Evolutionary conservation across 2,888 invertebrate genomes (phyloP).

Genomic region (Protonemura montana): DNA sequence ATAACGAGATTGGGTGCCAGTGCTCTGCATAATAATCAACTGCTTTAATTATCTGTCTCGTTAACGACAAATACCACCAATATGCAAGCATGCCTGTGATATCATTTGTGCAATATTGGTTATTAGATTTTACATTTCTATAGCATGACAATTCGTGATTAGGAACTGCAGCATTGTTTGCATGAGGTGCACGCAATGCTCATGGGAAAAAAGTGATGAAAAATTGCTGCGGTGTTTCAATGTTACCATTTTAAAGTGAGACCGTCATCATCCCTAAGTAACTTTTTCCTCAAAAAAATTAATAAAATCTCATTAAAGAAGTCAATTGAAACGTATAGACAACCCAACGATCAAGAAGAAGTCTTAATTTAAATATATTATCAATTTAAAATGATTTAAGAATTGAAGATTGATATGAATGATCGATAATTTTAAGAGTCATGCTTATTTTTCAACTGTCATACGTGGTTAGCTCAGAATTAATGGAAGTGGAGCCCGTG

Average conservation of each 20-base stretch:
- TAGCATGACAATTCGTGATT: background rate
- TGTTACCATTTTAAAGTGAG: background rate
- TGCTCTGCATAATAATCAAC: background rate
- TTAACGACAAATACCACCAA: background rate
- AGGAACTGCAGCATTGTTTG: background rate
- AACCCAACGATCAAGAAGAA: no score
- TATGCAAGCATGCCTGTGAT: background rate
- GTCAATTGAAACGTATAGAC: background rate
- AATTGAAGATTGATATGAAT: background rate
- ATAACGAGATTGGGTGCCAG: background rate
- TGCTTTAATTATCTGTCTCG: slow-evolving; percentile 4
- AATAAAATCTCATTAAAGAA: background rate
- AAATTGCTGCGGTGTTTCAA: background rate
- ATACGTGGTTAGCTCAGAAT: background rate
- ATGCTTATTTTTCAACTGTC: background rate
- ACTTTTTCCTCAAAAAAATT: background rate
- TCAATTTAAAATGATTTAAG: background rate
- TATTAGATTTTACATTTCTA: background rate
- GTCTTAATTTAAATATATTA: background rate
- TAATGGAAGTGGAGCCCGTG: background rate
- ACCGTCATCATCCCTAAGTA: background rate
- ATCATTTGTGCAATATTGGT: background rate
- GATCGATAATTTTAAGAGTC: background rate
- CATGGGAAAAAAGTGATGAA: background rate
- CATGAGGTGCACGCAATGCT: background rate